Evolutionary conservation across 53 echinoderm and acorn worm genomes (phyloP), one percentile per base, ranked within the genome.

Genomic region (Hippasteria phrygiana): DNA sequence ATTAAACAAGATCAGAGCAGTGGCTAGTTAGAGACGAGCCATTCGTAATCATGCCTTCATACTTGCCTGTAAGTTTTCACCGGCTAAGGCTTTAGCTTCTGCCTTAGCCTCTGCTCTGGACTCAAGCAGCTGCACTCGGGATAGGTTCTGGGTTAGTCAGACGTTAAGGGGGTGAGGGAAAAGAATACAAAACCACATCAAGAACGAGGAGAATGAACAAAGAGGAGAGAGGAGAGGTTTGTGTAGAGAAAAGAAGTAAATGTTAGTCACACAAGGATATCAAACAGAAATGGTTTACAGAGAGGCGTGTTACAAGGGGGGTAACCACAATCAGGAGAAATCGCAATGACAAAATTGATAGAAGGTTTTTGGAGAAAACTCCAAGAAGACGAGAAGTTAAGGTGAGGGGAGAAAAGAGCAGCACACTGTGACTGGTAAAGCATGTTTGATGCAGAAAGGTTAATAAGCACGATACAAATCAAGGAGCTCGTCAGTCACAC

Each of bases 121-220:
- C 8, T 85, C 85, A n/a, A 85, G 69, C 14, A 85, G 64, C 55
- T 85, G 85, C 85, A 69, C 85, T 85, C 85, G 48, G 51, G 85
- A 85, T 36, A 85, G 85, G 85, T 36, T 85, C 85, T 62, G 76
- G 43, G 65, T 83, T 82, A 82, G 69, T 73, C 38, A 73, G 36
- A 63, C 43, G 73, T 1, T 20, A 20, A 24, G 8, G 69, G 36
- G 24, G 26, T 9, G 41, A 5, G 20, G 43, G 73, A 40, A 43
- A 20, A 43, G 17, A 43, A 11, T 22, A 73, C 14, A 31, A 67
- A 59, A 8, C 3, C 18, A 24, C 20, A 59, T 18, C 3, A 36
- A 36, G 69, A 18, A 33, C 69, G 36, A 7, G 33, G 69, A 36
- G 33, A 67, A 67, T 2, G 18, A 28, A 65, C 32, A 9, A 28